These are phyloP conservation scores for Pagrus major DNA, from an alignment of 2,113 vertebrate genomes.

Conservation along the genomic window DNA sequence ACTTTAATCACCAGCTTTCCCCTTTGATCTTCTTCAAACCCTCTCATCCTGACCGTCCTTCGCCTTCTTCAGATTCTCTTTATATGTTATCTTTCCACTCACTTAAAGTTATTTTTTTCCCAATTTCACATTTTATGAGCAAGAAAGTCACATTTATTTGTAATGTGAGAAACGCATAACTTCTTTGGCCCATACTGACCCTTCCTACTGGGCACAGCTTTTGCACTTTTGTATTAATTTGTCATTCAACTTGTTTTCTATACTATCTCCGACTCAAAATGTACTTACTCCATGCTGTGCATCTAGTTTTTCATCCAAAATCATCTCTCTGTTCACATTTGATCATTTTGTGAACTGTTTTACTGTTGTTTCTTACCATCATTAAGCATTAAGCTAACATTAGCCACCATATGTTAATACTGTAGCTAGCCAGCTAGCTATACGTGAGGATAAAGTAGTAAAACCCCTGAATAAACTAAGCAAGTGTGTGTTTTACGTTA, in stretches of 20 bases:
- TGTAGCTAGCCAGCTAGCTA: too few species aligned
- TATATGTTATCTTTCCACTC: neutral
- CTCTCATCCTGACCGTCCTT: constrained; percentile 10
- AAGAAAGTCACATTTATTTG: neutral
- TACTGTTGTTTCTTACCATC: neutral
- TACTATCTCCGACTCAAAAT: neutral
- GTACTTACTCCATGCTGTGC: neutral
- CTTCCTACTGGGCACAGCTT: neutral
- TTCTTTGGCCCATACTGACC: neutral
- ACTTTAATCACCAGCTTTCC: constrained; percentile 45
- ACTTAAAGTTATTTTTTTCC: neutral
- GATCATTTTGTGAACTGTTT: neutral
- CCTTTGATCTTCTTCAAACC: constrained; percentile 60
- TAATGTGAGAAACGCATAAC: neutral
- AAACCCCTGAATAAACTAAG: neutral
- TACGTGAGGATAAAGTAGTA: neutral
- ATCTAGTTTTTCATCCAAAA: neutral
- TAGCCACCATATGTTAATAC: too few species aligned
- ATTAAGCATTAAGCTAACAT: neutral
- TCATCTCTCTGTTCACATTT: neutral
- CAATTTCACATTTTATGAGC: neutral
- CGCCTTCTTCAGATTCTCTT: neutral
- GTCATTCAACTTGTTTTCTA: neutral
- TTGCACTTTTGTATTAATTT: neutral
- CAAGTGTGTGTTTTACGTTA: neutral